Base-by-base conservation (phyloP, 1,140 invertebrate genomes). In the Drosophila aff. region DNA sequence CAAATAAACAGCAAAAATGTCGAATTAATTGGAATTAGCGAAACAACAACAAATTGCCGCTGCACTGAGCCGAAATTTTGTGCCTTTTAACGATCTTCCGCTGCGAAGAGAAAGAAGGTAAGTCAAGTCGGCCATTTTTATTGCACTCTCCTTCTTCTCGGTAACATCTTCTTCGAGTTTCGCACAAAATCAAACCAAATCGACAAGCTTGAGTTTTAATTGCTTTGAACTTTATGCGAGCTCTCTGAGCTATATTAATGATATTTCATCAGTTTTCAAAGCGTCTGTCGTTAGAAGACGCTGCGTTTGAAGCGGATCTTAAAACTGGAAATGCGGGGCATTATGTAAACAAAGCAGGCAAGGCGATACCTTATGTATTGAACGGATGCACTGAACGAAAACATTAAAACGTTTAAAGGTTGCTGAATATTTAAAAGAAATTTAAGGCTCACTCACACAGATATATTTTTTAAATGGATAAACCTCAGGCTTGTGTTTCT, bases 121-220 rank as follows among this genome's bases (percentile, higher is more conserved):
- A 90, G 85, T 89, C 79, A 90, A 90, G 85, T 89, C 82, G 50
- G 83, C 84, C 84, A 89, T 90, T 79, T 89, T 90, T 50, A 81
- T 90, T 89, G 64, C 55, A 68, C 31, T 68, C 77, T 85, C 36
- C 47, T n/a, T 43, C 61, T 47, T 47, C 41, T 26, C 40, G 33
- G 15, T 38, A 21, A 38, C 52, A 16, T 57, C 68, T 55, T 38
- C 60, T 46, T 33, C 64, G 9, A 8, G 16, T 63, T 46, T 72
- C 21, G 38, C 26, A 64, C 40, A 41, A 64, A 53, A 66, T 46
- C 31, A 62, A 68, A 38, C 15, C 40, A 47, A 53, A 46, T 57
- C 31, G 49, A 36, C 60, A 67, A 26, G 21, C 64, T 78, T 71
- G 52, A 44, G 53, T 64, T 81, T 81, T 81, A 76, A 75, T 81